Evolutionary conservation across 2,797 vertebrate genomes (phyloP), one percentile per base, ranked within the genome.

Genomic region (Sebastes flavidus): DNA sequence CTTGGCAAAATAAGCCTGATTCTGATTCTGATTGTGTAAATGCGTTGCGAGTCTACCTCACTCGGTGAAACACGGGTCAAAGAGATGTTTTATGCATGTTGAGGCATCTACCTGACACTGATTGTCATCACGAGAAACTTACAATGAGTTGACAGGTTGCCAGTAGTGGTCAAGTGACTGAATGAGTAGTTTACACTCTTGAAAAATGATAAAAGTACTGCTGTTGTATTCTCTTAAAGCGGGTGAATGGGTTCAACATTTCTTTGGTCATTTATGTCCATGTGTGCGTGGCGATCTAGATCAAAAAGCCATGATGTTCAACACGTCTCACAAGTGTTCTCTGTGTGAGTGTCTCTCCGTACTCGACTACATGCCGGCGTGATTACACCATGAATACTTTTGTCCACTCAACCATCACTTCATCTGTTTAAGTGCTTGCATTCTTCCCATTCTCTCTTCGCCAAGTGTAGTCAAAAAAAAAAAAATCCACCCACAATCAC

Each of bases 331-430:
- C 49, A 74, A 86, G 78, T 79, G 65, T 68, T 81, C 75, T 63
- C 69, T 79, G 72, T 52, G 69, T 46, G 82, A 72, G 75, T 65
- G 61, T 74, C 63, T 85, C 49, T 77, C 72, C 46, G 80, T 81
- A 72, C 75, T 87, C 52, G 67, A 88, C 86, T 79, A 60, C 69
- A 73, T 65, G 69, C 77, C 83, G 62, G 65, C 56, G 30, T 83
- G 78, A 78, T 86, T 88, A 80, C 67, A 65, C 36, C 29, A 25
- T 12, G 56, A 90, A 88, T 82, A 80, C 85, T 80, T 89, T n/a
- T 42, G 78, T 88, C 72, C 78, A 75, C 80, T 89, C 80, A 61
- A 55, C 61, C 68, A 69, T 85, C 84, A 73, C 80, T 88, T 89
- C 72, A 81, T 91, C 86, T 72, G 58, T 78, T 81, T 32, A 80